Evolutionary conservation across 2,113 vertebrate genomes (phyloP), one percentile per base, ranked within the genome.

Genomic region (Sigmodon hispidus): DNA sequence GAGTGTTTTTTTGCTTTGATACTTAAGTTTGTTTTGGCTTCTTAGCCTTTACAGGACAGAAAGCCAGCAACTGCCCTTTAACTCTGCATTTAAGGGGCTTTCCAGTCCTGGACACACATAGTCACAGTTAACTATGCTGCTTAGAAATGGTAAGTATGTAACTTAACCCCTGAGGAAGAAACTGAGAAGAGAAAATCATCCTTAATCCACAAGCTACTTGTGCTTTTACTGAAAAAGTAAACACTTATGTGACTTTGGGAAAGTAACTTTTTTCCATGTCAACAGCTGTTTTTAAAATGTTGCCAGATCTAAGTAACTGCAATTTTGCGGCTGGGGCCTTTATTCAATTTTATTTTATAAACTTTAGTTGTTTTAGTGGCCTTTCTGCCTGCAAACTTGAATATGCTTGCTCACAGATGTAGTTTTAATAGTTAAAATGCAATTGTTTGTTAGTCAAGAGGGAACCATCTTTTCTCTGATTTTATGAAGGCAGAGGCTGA

Each of bases 1-100:
- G 61, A 90, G 48, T 43, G 40, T 29, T 86, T 93, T 94, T 90
- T 26, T 96, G 84, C 92, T 93, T 93, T 91, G 26, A 93, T 86
- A 81, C 70, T 94, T 13, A 87, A 93, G 90, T 96, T 93, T 59
- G 2, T 96, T 95, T 96, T 91, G 3, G 29, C 92, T n/a, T 84
- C 22, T 91, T 95, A 24, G 7, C 83, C 24, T 94, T 36, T 12
- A 94, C 57, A 13, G 80, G 2, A 36, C 3, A 7, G 3, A 81
- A 43, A 89, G 34, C 29, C 93, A 6, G 92, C 94, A 22, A 57
- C 43, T 17, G 40, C 87, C 22, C 15, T 85, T 96, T 87, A 77
- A 3, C 29, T 90, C 8, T 92, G 76, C 67, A 67, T 97, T 96
- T 91, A 93, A 93, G 67, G 17, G 65, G 61, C 75, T 97, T 52